phyloP scores from a whole-genome alignment of 2,113 vertebrate species.

The Rhinolophus sinicus region DNA sequence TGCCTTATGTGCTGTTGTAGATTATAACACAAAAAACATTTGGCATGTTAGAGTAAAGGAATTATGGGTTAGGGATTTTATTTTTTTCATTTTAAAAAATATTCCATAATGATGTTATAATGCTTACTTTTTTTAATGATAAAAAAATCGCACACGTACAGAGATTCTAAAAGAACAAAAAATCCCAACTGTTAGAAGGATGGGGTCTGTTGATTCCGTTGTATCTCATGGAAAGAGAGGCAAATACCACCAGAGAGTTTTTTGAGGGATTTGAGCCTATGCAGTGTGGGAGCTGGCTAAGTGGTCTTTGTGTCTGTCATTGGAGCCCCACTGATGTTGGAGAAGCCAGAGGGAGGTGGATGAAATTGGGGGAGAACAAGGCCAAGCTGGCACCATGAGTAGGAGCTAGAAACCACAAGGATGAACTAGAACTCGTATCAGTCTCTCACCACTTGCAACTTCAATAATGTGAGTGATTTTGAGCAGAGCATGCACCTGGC shows the following conservation, averaged over 20 bases:
- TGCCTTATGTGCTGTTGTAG: neutral
- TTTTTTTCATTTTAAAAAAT: neutral
- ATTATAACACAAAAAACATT: neutral
- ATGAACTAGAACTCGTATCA: neutral
- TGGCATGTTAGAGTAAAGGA: neutral
- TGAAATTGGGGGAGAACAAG: neutral
- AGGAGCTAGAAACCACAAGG: neutral
- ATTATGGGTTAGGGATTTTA: neutral
- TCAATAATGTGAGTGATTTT: neutral
- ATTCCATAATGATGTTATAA: neutral
- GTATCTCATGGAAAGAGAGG: neutral
- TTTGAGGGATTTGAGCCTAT: neutral
- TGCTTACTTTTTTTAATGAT: neutral
- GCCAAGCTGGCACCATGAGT: neutral
- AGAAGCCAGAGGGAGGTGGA: neutral
- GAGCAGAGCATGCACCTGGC: neutral
- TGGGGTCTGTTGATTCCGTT: neutral
- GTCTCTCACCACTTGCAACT: neutral
- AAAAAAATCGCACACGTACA: neutral
- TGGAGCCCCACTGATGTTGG: neutral
- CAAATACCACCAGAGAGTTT: neutral
- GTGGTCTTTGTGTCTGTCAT: neutral
- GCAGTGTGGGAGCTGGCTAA: neutral
- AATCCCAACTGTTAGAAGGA: neutral
- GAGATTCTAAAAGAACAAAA: neutral